These are phyloP conservation scores for Oplegnathus fasciatus DNA, from an alignment of 2,113 vertebrate species.

Conservation along the genomic window DNA sequence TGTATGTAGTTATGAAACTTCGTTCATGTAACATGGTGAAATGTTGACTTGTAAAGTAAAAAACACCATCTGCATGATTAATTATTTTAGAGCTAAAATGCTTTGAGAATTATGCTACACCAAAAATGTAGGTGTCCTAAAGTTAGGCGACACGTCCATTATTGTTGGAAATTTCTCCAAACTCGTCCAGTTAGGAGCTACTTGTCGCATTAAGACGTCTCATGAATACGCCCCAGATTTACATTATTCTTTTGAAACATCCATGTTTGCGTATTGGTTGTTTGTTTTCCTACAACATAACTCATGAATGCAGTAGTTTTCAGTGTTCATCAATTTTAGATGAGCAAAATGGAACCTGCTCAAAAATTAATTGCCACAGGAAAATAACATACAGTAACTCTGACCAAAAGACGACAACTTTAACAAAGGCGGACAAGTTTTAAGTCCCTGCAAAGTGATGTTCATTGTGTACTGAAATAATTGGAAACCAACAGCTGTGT, in stretches of 20 bases:
- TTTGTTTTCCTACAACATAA: background rate
- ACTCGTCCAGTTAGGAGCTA: background rate
- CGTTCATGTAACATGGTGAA: background rate
- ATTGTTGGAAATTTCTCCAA: background rate
- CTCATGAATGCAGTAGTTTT: background rate
- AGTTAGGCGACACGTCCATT: no score
- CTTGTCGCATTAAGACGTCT: background rate
- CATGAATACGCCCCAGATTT: background rate
- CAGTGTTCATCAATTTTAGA: no score
- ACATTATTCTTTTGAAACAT: background rate
- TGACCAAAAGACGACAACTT: no score
- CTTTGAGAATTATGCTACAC: background rate
- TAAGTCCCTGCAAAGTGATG: background rate
- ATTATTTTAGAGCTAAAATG: background rate
- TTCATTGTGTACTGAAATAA: background rate
- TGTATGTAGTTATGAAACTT: background rate
- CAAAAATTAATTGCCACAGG: background rate
- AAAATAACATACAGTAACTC: background rate
- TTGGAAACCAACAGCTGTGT: background rate
- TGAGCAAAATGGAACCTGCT: conserved; percentile 6
- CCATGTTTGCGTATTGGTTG: background rate
- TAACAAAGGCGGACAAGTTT: background rate
- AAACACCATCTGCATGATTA: no score
- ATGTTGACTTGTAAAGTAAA: background rate
- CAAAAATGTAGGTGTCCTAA: background rate